These are phyloP conservation scores for Hyperoplus lanceolatus DNA, from an alignment of 2,797 vertebrate genomes.

Conservation along the genomic window DNA sequence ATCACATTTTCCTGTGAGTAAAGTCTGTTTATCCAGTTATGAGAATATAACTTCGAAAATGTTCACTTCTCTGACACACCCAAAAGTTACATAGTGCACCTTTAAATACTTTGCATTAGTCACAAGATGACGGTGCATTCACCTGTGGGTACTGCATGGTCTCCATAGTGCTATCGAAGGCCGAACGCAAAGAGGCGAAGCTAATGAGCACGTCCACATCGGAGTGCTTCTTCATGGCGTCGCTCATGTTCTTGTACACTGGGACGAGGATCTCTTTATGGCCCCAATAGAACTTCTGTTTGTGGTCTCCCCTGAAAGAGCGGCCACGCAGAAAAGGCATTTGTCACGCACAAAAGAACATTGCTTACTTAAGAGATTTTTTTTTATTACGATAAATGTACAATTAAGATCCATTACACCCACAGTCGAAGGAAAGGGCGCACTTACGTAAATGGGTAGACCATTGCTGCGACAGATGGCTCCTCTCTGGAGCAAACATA, in stretches of 20 bases:
- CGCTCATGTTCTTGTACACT: conserved; percentile 97
- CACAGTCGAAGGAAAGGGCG: background rate
- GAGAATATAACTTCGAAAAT: no score
- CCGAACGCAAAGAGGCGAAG: conserved; percentile 96
- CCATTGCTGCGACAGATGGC: conserved; percentile 95
- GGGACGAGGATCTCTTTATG: conserved; percentile 97
- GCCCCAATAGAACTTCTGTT: conserved; percentile 99
- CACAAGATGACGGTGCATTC: background rate
- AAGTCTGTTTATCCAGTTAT: no score
- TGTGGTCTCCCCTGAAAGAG: conserved; percentile 93
- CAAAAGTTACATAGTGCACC: no score
- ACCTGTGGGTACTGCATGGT: conserved; percentile 97
- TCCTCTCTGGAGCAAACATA: conserved; percentile 93
- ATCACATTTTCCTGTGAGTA: no score
- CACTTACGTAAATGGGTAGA: conserved; percentile 97
- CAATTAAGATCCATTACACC: background rate
- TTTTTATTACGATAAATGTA: conserved; percentile 1
- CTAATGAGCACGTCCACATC: conserved; percentile 98
- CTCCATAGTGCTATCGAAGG: conserved; percentile 96
- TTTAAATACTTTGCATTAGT: no score
- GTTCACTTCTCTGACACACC: no score
- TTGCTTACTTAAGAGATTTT: background rate
- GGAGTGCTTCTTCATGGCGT: conserved; percentile 97
- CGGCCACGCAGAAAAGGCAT: background rate
- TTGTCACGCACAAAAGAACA: background rate